A percentile compares a stretch with the other conserved stretches of the same genome.
These are phyloP conservation scores for Tympanuchus pallidicinctus DNA, from an alignment of 2,113 vertebrate species.

Conservation along the genomic window DNA sequence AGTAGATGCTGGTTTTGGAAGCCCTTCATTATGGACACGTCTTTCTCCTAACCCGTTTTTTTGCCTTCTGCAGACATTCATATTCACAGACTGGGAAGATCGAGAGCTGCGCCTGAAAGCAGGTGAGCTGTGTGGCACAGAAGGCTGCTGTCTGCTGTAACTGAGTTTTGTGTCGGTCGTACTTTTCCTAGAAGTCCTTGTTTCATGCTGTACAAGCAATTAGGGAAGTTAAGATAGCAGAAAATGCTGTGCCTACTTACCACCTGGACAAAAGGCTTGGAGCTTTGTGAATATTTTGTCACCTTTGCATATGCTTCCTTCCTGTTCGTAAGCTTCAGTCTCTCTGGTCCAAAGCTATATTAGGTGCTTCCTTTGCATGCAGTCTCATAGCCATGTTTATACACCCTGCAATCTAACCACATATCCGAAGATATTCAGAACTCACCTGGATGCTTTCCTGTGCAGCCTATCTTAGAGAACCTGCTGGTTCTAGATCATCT, in stretches of 20 bases:
- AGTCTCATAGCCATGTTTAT: not conserved
- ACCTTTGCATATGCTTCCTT: not conserved
- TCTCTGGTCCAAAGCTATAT: not conserved
- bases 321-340: not conserved
- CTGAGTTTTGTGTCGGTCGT: not conserved
- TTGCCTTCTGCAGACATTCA: slow-evolving; percentile 85
- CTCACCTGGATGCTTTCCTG: not conserved
- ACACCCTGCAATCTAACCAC: not conserved
- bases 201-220: not conserved
- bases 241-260: not conserved
- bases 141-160: not conserved
- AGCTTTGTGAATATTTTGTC: not conserved
- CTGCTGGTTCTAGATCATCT: not conserved
- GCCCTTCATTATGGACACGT: not conserved
- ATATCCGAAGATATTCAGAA: not conserved
- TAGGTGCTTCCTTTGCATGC: not conserved
- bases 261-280: not conserved
- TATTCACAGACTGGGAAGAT: slow-evolving; percentile 96
- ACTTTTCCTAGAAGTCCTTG: not conserved
- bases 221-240: not conserved
- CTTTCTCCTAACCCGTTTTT: not conserved
- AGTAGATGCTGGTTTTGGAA: not conserved
- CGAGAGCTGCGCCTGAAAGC: slow-evolving; percentile 83
- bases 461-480: not conserved
- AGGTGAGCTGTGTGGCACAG: slow-evolving; percentile 69